phyloP scores from a whole-genome alignment of 2,888 invertebrate genomes.

The Clunio marinus region DNA sequence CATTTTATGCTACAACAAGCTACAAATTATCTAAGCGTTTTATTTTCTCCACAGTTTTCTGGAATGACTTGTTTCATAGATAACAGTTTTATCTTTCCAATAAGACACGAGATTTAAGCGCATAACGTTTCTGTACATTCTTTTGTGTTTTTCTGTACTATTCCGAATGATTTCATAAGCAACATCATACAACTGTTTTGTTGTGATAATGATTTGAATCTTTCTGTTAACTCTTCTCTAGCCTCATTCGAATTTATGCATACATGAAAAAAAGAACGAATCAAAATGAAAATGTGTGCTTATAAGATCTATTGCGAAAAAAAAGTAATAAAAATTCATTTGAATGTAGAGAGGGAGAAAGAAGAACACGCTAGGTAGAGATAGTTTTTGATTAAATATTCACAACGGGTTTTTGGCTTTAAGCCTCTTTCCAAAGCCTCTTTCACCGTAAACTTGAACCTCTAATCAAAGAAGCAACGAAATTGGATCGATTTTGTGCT shows the following conservation, averaged over 20 bases:
- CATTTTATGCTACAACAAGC: not conserved
- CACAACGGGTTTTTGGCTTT: constrained; percentile 38
- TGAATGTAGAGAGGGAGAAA: not conserved
- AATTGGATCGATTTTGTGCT: not conserved
- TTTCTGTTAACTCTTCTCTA: not conserved
- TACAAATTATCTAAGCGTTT: not conserved
- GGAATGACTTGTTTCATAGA: constrained; percentile 31
- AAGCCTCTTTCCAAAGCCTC: not conserved
- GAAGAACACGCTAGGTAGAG: not conserved
- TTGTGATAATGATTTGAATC: constrained; percentile 39
- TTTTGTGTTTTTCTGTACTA: not conserved
- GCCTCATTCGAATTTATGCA: not conserved
- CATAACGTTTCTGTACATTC: constrained; percentile 31
- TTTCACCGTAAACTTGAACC: constrained; percentile 5
- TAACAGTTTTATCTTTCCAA: constrained; percentile 36
- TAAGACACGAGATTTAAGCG: constrained; percentile 36
- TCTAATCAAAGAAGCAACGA: constrained; percentile 27
- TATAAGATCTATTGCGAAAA: constrained; percentile 16
- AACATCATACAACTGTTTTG: not conserved
- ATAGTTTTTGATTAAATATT: constrained; percentile 34
- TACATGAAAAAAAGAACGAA: not conserved
- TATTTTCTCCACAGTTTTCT: not conserved
- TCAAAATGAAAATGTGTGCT: too few species aligned
- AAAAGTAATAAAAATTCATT: not conserved
- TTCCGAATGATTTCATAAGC: not conserved